phyloP scores from a whole-genome alignment of 2,113 vertebrate species.

The Misgurnus mizolepis region DNA sequence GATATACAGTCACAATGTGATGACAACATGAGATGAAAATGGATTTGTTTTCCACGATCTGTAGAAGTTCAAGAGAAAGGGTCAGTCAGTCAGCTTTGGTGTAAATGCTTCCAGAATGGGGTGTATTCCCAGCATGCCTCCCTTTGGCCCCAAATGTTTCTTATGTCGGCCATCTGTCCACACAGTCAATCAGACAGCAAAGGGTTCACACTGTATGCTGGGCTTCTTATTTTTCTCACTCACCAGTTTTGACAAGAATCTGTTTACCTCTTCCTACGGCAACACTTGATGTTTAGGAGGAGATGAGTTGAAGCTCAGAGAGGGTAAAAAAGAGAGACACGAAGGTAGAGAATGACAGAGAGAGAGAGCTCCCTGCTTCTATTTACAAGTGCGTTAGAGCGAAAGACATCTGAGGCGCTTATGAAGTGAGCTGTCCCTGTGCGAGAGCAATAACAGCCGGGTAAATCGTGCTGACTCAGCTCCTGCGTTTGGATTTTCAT shows the following conservation, averaged over 20 bases:
- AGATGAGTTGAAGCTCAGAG: neutral
- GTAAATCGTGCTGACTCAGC: constrained; percentile 81
- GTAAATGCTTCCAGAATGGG: constrained; percentile 56
- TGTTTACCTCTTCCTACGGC: constrained; percentile 58
- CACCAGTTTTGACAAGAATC: constrained; percentile 68
- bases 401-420: constrained; percentile 56
- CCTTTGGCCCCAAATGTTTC: neutral
- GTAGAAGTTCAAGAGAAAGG: constrained; percentile 1
- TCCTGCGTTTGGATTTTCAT: constrained; percentile 79
- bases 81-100: constrained; percentile 9
- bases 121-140: constrained; percentile 48
- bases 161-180: constrained; percentile 8
- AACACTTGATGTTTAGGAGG: constrained; percentile 25
- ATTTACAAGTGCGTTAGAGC: constrained; percentile 21
- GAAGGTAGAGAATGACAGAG: constrained; percentile 1
- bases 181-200: constrained; percentile 25
- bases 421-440: constrained; percentile 70
- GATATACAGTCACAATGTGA: constrained; percentile 30
- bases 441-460: constrained; percentile 75
- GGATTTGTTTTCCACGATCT: constrained; percentile 63
- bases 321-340: constrained; percentile 24
- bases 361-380: constrained; percentile 27
- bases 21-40: constrained; percentile 69
- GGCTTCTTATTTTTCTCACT: constrained; percentile 58
- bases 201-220: neutral